phyloP scores from a whole-genome alignment of 2,797 vertebrate genomes.

The Poeciliopsis turneri region DNA sequence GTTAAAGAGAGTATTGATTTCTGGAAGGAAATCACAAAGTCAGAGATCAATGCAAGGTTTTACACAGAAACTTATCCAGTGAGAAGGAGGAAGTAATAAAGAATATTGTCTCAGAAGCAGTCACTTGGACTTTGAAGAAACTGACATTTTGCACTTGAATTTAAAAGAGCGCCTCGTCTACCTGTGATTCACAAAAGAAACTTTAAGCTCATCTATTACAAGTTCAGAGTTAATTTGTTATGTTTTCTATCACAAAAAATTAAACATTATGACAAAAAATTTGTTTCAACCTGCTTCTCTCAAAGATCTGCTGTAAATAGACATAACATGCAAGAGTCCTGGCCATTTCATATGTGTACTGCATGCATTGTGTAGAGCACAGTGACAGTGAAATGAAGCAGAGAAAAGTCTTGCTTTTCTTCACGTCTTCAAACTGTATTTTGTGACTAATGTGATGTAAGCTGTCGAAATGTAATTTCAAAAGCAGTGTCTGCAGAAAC shows the following conservation, averaged over 20 bases:
- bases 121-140: background rate
- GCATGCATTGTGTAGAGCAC: background rate
- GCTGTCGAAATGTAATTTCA: background rate
- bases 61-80: background rate
- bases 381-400: background rate
- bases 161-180: background rate
- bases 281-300: background rate
- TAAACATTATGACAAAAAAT: background rate
- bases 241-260: background rate
- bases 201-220: background rate
- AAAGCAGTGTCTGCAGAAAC: background rate
- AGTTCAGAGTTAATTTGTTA: background rate
- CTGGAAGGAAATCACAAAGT: background rate
- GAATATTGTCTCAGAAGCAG: background rate
- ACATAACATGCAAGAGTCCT: background rate
- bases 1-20: too few species aligned
- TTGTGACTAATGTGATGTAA: background rate
- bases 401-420: background rate
- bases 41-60: background rate
- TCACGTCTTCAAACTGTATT: background rate
- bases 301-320: background rate
- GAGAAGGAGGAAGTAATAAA: background rate
- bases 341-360: background rate
- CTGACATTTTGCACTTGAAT: background rate
- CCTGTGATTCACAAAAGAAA: background rate